Base-by-base conservation (phyloP, 2,113 vertebrate genomes). In the Gobius niger region DNA sequence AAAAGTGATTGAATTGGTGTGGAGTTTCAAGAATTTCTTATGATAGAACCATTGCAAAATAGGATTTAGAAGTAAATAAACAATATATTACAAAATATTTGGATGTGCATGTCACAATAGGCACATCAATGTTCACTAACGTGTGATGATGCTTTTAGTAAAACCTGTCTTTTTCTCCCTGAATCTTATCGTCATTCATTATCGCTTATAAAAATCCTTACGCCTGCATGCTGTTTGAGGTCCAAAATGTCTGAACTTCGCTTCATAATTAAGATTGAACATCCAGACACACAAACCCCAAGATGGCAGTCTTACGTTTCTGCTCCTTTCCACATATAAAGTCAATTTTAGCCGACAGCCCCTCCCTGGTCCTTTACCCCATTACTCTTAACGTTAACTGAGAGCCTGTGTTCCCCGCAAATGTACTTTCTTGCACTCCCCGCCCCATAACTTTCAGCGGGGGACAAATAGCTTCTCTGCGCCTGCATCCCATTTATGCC, bases 401-500 rank as follows among this genome's bases (percentile, higher is more conserved):
- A 77, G 76, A 50, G 60, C 57, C 76, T 67, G 67, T 75, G 75
- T 80, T 84, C 83, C 78, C 73, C 72, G 56, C 63, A 52, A 81
- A 80, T 89, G 82, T 86, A 87, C 84, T 85, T 89, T 57, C 42
- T 88, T 84, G 64, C 59, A 47, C 75, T 73, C 65, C 64, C 70
- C 16, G 10, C 66, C 65, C 84, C 75, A 90, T 91, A 88, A 85
- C 73, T 89, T 91, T 86, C 65, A 87, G 82, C 5, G 0, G 47
- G 40, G 75, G 84, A 90, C 82, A 91, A 89, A 88, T 84, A 86
- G 83, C 78, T 83, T 76, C 74, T 73, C 77, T 85, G 52, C 65
- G 60, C 81, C 77, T 81, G 84, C 79, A 81, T 85, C 85, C 82
- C 85, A 89, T 93, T 90, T 90, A 78, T 91, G 87, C 78, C 50